A percentile compares a stretch with the other conserved stretches of the same genome.
These are phyloP conservation scores for Benthosema pterotum DNA, from an alignment of 2,797 vertebrate genomes.

Conservation along the genomic window DNA sequence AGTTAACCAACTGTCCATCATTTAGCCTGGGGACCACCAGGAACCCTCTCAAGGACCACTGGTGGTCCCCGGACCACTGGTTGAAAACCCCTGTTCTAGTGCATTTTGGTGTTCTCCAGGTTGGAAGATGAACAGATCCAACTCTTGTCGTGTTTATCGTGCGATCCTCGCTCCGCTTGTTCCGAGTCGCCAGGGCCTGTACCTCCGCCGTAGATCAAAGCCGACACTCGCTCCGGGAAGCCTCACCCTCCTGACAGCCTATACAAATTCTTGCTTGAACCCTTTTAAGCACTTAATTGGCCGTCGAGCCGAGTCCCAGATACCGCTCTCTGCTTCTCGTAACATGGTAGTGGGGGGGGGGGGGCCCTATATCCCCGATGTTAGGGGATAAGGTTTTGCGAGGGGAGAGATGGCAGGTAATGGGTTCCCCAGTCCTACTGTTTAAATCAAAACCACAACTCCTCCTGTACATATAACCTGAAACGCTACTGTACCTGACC, in stretches of 20 bases:
- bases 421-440: conserved; percentile 22
- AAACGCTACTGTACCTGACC: not conserved
- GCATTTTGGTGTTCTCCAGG: conserved; percentile 24
- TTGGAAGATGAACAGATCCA: conserved; percentile 28
- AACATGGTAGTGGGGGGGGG: conserved; percentile 22
- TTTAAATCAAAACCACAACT: conserved; percentile 14
- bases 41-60: no score
- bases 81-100: no score
- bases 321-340: conserved; percentile 54
- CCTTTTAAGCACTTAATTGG: conserved; percentile 76
- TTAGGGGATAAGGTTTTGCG: conserved; percentile 32
- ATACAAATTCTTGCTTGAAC: conserved; percentile 73
- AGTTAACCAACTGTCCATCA: no score
- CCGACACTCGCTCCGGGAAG: conserved; percentile 55
- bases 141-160: conserved; percentile 42
- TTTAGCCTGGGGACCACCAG: no score
- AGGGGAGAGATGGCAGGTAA: conserved; percentile 32
- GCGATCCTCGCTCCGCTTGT: conserved; percentile 51
- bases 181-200: conserved; percentile 42
- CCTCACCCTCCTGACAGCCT: conserved; percentile 72
- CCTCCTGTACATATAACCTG: not conserved
- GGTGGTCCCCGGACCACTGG: no score
- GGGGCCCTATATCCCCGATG: conserved; percentile 33
- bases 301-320: conserved; percentile 49
- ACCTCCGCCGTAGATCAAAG: conserved; percentile 71